Evolutionary conservation across 2,797 vertebrate genomes (phyloP), one percentile per base, ranked within the genome.

Genomic region (Anabacerthia variegaticeps): DNA sequence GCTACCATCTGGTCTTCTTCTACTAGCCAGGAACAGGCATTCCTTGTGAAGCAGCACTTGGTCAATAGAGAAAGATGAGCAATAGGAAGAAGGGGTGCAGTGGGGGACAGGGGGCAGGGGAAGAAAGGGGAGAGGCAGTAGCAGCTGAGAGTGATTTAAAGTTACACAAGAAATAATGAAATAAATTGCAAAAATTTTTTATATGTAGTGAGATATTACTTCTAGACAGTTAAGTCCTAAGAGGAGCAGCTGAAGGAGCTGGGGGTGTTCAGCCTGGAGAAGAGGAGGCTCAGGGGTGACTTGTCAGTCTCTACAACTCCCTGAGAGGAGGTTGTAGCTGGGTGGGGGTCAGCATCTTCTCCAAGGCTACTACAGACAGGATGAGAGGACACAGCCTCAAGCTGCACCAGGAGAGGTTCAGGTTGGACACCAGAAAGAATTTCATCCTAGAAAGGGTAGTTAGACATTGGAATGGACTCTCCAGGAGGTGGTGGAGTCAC

Each of bases 341-440:
- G 41, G 9, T 4, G 10, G 22, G 20, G 19, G 11, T 49, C 0
- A 0, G 10, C 18, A 20, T 43, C 36, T 69, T 36, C 6, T 36
- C 36, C 32, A 41, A 20, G 11, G 49, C 32, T 49, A 7, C 22
- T 27, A 48, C 34, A 0, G 3, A 1, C 9, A 32, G 7, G 18
- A 67, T 7, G 12, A 37, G 48, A 75, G 55, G 22, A 21, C 36
- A 55, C 2, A n/a, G 15, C 27, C 6, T 62, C 22, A 49, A 1
- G 11, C 36, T 69, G 27, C 2, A 1, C 9, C 23, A 44, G 27
- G 4, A 6, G 7, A 43, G 16, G 4, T 37, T 62, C 16, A 37
- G 11, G 36, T 7, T 28, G 48, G 39, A 44, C 16, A 51, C 14
- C 2, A 18, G 10, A 27, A 76, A 23, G n/a, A 51, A 63, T 56